phyloP scores from a whole-genome alignment of 2,797 vertebrate species.

The Lates japonicus region DNA sequence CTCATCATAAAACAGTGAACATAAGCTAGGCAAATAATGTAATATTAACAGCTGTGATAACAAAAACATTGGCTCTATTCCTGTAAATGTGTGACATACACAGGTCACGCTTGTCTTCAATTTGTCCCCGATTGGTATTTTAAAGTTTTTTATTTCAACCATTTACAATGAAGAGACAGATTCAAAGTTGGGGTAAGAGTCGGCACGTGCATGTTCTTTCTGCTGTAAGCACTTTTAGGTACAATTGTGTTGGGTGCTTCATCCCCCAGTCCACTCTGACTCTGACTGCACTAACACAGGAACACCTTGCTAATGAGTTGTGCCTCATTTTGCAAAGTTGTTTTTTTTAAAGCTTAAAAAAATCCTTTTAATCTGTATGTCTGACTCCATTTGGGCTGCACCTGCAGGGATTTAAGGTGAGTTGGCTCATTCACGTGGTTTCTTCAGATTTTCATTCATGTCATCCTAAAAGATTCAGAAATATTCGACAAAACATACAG shows the following conservation, averaged over 20 bases:
- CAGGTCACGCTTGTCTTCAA: background rate
- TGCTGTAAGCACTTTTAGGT: slow-evolving; percentile 8
- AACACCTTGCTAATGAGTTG: slow-evolving; percentile 19
- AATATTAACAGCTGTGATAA: background rate
- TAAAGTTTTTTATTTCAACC: background rate
- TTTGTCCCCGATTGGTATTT: background rate
- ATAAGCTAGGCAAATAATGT: background rate
- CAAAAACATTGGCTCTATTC: background rate
- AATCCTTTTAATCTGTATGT: slow-evolving; percentile 32
- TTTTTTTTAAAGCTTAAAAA: slow-evolving; percentile 11
- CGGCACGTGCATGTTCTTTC: slow-evolving; percentile 5
- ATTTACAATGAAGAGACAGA: background rate
- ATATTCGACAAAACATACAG: background rate
- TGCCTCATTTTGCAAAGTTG: slow-evolving; percentile 33
- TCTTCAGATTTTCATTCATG: background rate
- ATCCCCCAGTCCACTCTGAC: slow-evolving; percentile 17
- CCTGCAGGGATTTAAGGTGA: slow-evolving; percentile 28
- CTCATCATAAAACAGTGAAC: background rate
- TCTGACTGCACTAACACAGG: slow-evolving; percentile 20
- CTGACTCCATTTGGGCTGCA: slow-evolving; percentile 1
- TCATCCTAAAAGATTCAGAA: background rate
- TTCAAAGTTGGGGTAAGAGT: background rate
- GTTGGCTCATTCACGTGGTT: slow-evolving; percentile 1
- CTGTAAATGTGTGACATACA: background rate
- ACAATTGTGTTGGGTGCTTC: slow-evolving; percentile 40